These are phyloP conservation scores for Oryzias sinensis DNA, from an alignment of 2,797 vertebrate species.

Conservation along the genomic window DNA sequence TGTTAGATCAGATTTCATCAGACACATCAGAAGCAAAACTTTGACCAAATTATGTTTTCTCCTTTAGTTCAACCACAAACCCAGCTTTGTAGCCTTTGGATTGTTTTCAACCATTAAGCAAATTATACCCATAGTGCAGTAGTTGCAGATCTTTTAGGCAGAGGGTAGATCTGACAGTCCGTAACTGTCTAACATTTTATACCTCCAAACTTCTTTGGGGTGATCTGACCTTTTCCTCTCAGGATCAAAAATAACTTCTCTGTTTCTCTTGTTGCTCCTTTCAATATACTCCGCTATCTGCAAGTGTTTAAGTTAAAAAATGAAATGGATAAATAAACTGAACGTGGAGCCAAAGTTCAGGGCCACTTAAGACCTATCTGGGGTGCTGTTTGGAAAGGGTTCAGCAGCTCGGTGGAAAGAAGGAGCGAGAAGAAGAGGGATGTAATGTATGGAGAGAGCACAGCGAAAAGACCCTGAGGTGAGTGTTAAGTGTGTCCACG, in stretches of 20 bases:
- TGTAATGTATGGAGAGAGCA: conserved; percentile 30
- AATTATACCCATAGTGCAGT: too few relatives aligned
- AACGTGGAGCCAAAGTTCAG: conserved; percentile 51
- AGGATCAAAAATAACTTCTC: conserved; percentile 26
- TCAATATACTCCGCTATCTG: conserved; percentile 34
- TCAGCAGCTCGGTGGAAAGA: conserved; percentile 27
- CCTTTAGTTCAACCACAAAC: too few relatives aligned
- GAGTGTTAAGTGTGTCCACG: conserved; percentile 69
- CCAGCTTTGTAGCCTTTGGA: too few relatives aligned
- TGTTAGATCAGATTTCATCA: conserved; percentile 11
- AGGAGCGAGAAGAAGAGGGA: conserved; percentile 7
- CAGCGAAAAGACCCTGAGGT: conserved; percentile 47
- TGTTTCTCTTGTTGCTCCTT: conserved; percentile 6
- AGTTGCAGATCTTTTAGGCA: too few relatives aligned
- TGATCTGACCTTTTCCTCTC: conserved; percentile 30
- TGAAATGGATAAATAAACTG: conserved; percentile 55
- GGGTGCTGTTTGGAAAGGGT: conserved; percentile 37
- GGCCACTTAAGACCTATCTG: conserved; percentile 53
- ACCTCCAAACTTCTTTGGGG: conserved; percentile 12
- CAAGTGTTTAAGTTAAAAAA: conserved; percentile 54
- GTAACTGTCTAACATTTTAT: conserved; percentile 21
- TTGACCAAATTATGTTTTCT: neutral
- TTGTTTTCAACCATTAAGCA: too few relatives aligned
- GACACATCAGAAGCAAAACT: conserved; percentile 24
- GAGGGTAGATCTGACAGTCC: too few relatives aligned